Evolutionary conservation across 2,797 vertebrate species (phyloP).

Genomic region (Potorous gilbertii): DNA sequence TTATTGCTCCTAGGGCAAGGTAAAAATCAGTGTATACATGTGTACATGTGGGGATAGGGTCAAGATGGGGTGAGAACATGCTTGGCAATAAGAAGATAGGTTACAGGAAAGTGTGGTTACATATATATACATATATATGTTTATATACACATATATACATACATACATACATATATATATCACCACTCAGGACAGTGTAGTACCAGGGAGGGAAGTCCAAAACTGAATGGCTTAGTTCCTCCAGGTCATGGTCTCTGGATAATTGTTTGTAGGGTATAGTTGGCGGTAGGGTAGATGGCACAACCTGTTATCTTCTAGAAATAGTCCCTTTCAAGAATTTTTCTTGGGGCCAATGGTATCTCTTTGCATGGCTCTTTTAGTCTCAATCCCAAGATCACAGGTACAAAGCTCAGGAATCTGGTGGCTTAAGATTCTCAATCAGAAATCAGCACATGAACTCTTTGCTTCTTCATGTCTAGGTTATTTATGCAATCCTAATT

Average conservation of each 20-base stretch:
- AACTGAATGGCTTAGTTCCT: background rate
- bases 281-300: background rate
- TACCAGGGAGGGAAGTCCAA: background rate
- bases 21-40: background rate
- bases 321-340: background rate
- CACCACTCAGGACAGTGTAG: background rate
- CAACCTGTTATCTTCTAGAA: background rate
- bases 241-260: background rate
- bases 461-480: background rate
- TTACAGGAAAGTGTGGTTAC: background rate
- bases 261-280: background rate
- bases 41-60: background rate
- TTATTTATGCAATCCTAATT: background rate
- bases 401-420: background rate
- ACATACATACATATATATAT: background rate
- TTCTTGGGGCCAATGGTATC: background rate
- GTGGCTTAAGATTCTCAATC: background rate
- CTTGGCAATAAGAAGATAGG: background rate
- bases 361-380: conserved; percentile 11
- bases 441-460: background rate
- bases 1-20: background rate
- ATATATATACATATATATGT: too few species aligned
- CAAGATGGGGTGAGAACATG: background rate
- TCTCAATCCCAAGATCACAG: conserved; percentile 13
- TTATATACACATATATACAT: too few species aligned